Conservation (phyloP, 2,888 invertebrate genomes). For the Drosophila cognata region DNA sequence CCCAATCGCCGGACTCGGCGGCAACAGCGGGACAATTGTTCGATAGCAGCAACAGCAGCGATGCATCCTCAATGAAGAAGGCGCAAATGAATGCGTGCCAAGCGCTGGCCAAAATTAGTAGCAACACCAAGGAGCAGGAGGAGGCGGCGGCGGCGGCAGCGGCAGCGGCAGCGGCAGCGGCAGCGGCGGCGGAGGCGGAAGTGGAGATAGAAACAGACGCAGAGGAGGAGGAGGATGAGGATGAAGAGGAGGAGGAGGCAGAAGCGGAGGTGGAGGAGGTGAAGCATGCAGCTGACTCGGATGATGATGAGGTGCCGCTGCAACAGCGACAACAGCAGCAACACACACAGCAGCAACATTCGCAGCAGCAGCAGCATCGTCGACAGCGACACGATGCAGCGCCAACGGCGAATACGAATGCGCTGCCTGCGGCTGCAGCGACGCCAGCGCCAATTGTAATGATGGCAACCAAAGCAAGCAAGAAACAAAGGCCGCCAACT, state of each 20-base stretch:
- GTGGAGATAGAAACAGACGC: conserved; percentile 1
- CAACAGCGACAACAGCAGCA: conserved; percentile 60
- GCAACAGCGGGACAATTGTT: conserved; percentile 82
- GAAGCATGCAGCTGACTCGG: conserved; percentile 32
- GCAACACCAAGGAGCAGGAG: conserved; percentile 17
- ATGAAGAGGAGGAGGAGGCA: conserved; percentile 32
- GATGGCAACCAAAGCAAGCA: conserved; percentile 82
- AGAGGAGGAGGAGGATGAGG: conserved; percentile 27
- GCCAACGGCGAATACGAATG: conserved; percentile 24
- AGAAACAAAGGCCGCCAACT: conserved; percentile 78
- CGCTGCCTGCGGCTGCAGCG: conserved; percentile 8
- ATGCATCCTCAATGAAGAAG: conserved; percentile 80
- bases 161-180: conserved; percentile 14
- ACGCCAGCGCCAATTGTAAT: conserved; percentile 36
- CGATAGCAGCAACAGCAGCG: conserved; percentile 83
- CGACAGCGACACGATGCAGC: conserved; percentile 34
- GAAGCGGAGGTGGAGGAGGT: conserved; percentile 15
- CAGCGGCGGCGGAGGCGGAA: conserved; percentile 19
- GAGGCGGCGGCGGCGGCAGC: conserved; percentile 15
- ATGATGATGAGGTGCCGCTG: conserved; percentile 55
- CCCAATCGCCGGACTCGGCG: conserved; percentile 82
- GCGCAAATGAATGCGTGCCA: conserved; percentile 81
- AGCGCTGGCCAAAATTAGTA: conserved; percentile 77
- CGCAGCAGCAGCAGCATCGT: conserved; percentile 32
- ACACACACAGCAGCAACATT: conserved; percentile 35